phyloP scores from a whole-genome alignment of 2,797 vertebrate species.

The Threskiornis aethiopicus region DNA sequence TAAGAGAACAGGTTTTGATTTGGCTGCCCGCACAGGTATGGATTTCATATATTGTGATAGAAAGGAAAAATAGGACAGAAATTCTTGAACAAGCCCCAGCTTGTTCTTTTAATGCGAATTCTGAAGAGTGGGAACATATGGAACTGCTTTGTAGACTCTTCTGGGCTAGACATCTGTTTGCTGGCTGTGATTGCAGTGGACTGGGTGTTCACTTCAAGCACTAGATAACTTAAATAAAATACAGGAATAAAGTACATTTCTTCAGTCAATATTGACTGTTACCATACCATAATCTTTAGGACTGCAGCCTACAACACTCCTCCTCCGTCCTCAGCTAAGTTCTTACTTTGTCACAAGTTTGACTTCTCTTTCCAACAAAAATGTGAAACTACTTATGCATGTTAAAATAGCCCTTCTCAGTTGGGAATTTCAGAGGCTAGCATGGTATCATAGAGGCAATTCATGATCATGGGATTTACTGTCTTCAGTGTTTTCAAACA shows the following conservation, averaged over 20 bases:
- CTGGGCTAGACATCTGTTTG: conserved; percentile 29
- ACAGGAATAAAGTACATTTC: neutral
- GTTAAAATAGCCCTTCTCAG: neutral
- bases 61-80: conserved; percentile 9
- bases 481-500: conserved; percentile 48
- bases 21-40: neutral
- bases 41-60: neutral
- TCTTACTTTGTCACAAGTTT: conserved; percentile 44
- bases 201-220: neutral
- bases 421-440: neutral
- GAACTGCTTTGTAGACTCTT: conserved; percentile 42
- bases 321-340: neutral
- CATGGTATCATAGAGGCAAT: conserved; percentile 3
- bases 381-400: conserved; percentile 13
- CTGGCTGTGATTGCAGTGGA: neutral
- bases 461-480: conserved; percentile 56
- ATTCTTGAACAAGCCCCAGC: neutral
- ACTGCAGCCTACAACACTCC: neutral
- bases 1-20: neutral
- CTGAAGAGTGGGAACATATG: conserved; percentile 36
- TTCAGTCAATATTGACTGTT: conserved; percentile 6
- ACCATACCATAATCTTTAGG: neutral
- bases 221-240: conserved; percentile 3
- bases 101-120: neutral
- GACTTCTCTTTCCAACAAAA: conserved; percentile 56